A percentile compares a stretch with the other conserved stretches of the same genome.
These are phyloP conservation scores for Polypterus bichir DNA, from an alignment of 2,113 vertebrate genomes.

Conservation along the genomic window DNA sequence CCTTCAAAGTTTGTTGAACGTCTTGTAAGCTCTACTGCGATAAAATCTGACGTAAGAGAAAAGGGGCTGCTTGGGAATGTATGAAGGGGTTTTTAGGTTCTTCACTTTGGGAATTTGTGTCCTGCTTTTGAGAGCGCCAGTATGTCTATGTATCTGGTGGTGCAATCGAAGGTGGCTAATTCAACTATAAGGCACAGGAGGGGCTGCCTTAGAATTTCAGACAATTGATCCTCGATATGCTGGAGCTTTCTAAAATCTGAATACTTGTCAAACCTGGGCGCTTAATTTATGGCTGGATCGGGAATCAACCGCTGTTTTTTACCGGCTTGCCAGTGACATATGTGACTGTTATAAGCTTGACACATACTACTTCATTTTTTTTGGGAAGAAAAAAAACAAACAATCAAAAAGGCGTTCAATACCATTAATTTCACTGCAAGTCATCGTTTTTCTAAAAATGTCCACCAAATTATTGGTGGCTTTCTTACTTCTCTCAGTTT, in stretches of 20 bases:
- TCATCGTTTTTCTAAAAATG: constrained; percentile 54
- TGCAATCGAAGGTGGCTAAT: constrained; percentile 23
- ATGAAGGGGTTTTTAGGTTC: constrained; percentile 17
- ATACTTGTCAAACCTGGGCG: constrained; percentile 28
- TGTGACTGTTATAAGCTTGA: background rate
- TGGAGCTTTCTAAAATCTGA: constrained; percentile 18
- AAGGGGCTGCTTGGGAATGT: constrained; percentile 18
- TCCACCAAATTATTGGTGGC: constrained; percentile 49
- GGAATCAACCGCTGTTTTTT: constrained; percentile 27
- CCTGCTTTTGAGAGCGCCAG: constrained; percentile 25
- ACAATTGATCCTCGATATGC: constrained; percentile 14
- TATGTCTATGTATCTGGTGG: constrained; percentile 19
- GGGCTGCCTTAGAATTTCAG: constrained; percentile 23
- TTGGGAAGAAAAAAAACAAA: no score
- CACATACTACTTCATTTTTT: no score
- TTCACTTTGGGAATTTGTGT: constrained; percentile 23
- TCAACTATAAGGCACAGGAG: constrained; percentile 27
- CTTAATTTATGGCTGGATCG: constrained; percentile 32
- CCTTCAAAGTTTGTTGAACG: constrained; percentile 5
- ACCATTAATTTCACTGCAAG: constrained; percentile 28
- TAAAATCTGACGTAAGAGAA: constrained; percentile 24
- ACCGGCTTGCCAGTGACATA: constrained; percentile 17
- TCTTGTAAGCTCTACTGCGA: constrained; percentile 3
- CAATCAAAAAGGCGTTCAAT: no score
- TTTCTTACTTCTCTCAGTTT: constrained; percentile 62